Percentiles rank a stretch among this genome's conserved stretches.
phyloP scores from a whole-genome alignment of 2,797 vertebrate genomes.

The Pantherophis alleghaniensis region DNA sequence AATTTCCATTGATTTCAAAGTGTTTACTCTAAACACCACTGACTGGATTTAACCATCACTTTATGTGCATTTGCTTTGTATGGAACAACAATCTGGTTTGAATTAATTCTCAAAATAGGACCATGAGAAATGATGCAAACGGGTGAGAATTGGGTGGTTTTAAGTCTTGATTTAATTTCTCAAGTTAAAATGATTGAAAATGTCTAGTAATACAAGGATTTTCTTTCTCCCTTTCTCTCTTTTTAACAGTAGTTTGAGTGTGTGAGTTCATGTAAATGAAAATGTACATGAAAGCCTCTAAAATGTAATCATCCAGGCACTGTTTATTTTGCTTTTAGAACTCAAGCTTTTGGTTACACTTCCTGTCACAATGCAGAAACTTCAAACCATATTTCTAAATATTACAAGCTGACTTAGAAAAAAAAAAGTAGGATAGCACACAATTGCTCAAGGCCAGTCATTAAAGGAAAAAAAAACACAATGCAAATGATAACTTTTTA shows the following conservation, averaged over 20 bases:
- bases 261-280: constrained; percentile 13
- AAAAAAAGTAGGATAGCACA: constrained; percentile 16
- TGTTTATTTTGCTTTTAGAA: constrained; percentile 38
- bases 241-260: constrained; percentile 22
- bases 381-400: constrained; percentile 23
- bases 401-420: constrained; percentile 7
- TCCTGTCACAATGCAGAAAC: constrained; percentile 26
- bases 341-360: constrained; percentile 29
- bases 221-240: not conserved
- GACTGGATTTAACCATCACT: not conserved
- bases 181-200: not conserved
- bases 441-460: not conserved
- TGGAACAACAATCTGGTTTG: not conserved
- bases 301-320: constrained; percentile 23
- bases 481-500: constrained; percentile 20
- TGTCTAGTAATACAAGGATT: not conserved
- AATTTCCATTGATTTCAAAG: not conserved
- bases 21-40: not conserved
- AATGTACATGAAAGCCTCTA: constrained; percentile 7
- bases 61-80: not conserved
- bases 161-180: constrained; percentile 5
- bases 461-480: constrained; percentile 36
- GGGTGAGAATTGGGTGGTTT: not conserved
- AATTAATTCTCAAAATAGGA: not conserved
- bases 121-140: not conserved